Percentiles rank a stretch among this genome's conserved stretches.
These are phyloP conservation scores for Gonatopus flavifemur DNA, from an alignment of 1,140 invertebrate species.

Conservation along the genomic window DNA sequence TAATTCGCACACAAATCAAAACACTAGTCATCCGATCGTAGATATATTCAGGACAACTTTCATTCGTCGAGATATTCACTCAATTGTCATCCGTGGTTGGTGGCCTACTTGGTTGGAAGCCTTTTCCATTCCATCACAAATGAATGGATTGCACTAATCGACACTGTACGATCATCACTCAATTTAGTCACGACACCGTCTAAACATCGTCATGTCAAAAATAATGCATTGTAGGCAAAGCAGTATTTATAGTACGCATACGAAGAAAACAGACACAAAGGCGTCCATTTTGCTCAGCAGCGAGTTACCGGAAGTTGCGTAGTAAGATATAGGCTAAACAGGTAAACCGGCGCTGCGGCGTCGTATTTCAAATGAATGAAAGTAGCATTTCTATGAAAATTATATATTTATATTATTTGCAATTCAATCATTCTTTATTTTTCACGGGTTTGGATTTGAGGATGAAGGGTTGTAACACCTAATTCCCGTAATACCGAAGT, in stretches of 20 bases:
- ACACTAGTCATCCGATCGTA: conserved; percentile 6
- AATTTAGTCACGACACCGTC: conserved; percentile 31
- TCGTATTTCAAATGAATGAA: conserved; percentile 32
- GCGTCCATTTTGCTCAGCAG: conserved; percentile 58
- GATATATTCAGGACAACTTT: conserved; percentile 14
- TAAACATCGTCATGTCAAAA: conserved; percentile 41
- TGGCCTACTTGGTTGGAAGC: conserved; percentile 54
- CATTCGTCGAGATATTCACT: conserved; percentile 37
- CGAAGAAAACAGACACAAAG: conserved; percentile 59
- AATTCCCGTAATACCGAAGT: too few species aligned
- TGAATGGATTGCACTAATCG: conserved; percentile 15
- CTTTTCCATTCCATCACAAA: conserved; percentile 27
- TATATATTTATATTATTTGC: too few species aligned
- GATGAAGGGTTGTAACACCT: too few species aligned
- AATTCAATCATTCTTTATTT: too few species aligned
- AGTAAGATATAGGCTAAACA: conserved; percentile 46
- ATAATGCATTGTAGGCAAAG: conserved; percentile 34
- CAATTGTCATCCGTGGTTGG: conserved; percentile 52
- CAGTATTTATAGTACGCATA: conserved; percentile 52
- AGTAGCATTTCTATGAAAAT: too few species aligned
- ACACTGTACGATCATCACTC: conserved; percentile 29
- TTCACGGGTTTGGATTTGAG: too few species aligned
- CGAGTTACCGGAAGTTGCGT: conserved; percentile 56
- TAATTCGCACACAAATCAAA: conserved; percentile 1
- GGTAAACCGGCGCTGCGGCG: conserved; percentile 29